Base-by-base conservation (phyloP, 64 coral and sea anemone species). In the Porites australiensis region DNA sequence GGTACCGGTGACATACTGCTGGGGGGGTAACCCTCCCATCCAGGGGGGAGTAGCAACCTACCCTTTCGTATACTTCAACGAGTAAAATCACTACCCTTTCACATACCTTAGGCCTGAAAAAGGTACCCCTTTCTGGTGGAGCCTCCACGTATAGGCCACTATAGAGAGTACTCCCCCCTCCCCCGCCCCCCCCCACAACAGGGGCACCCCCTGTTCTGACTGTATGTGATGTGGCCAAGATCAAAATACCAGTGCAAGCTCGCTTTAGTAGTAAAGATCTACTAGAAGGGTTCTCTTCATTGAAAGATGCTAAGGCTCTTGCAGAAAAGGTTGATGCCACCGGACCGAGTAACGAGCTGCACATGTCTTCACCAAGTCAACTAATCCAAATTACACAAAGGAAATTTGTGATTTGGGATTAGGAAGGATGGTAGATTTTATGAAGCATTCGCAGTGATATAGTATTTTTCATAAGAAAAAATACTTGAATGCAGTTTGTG, bases 381-480 rank as follows among this genome's bases (percentile, higher is more conserved):
- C 69, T 6, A 86, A 86, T 22, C 13, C 20, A 73, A 87, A 79
- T 70, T 92, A 92, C 49, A 92, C 91, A 54, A 81, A 91, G 44
- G 89, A 76, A 11, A 91, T 91, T 15, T 75, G 81, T 54, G 79
- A 82, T 60, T 61, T 92, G 73, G 61, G 73, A 11, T 22, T 89
- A 14, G 44, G 87, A 74, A 91, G 94, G 58, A 95, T 95, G 94
- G 82, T 95, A 64, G 89, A 92, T 11, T 95, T 95, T 19, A 91
- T 95, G 94, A 91, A 95, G 63, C 55, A 95, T 22, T 68, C 92
- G 20, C 55, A 58, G 45, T 84, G 69, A 52, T 37, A 37, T 37
- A 37, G 27, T 37, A 37, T 37, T 37, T 37, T 37, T 37, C 27
- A 37, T 37, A 37, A 37, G 27, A 37, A 37, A 37, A 37, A 37